Evolutionary conservation across 2,888 invertebrate species (phyloP).

Genomic region (Polymixis lichenea): DNA sequence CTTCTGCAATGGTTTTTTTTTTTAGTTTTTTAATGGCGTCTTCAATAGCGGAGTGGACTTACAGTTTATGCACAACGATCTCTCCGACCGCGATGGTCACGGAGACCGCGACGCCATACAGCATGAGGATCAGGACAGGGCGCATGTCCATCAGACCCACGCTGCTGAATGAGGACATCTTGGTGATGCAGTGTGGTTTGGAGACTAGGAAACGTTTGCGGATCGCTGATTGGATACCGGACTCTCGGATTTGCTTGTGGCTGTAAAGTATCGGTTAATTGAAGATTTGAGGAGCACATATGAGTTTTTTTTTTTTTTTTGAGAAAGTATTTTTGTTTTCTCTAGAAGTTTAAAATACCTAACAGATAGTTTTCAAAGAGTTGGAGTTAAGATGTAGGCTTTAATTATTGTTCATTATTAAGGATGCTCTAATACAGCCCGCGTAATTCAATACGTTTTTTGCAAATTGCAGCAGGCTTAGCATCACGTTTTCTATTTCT

Average conservation of each 20-base stretch:
- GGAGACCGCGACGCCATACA: constrained; percentile 81
- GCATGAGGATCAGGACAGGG: constrained; percentile 83
- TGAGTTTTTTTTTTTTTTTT: neutral
- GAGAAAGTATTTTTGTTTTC: neutral
- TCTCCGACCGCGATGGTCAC: constrained; percentile 71
- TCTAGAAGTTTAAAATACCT: neutral
- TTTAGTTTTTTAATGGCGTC: neutral
- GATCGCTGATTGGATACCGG: constrained; percentile 86
- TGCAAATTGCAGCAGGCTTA: too few species aligned
- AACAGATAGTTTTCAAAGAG: neutral
- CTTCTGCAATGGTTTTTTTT: neutral
- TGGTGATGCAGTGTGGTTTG: constrained; percentile 77
- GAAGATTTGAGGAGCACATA: neutral
- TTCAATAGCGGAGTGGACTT: constrained; percentile 39
- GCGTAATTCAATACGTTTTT: too few species aligned
- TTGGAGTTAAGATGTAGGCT: neutral
- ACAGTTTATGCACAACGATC: constrained; percentile 71
- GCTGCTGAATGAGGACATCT: constrained; percentile 81
- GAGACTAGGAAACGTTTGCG: constrained; percentile 72
- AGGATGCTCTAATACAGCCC: too few species aligned
- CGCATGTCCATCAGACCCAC: constrained; percentile 86
- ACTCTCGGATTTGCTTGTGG: constrained; percentile 89
- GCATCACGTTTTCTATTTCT: too few species aligned
- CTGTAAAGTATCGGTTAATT: constrained; percentile 69
- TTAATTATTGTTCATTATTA: neutral